Evolutionary conservation across 2,113 vertebrate genomes (phyloP).

Genomic region (Polypterus senegalus): DNA sequence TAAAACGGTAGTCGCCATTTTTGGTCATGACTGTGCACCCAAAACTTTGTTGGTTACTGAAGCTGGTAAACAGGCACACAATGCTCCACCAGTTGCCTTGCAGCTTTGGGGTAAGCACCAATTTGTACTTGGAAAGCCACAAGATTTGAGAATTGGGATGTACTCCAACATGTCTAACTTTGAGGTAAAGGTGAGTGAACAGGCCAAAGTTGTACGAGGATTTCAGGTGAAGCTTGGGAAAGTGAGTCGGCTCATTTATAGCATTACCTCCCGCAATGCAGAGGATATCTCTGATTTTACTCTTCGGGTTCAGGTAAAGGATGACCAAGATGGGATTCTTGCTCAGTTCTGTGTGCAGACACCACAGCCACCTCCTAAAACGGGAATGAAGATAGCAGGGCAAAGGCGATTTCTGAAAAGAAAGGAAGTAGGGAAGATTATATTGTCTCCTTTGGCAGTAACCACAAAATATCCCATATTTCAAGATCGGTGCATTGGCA

Average conservation of each 20-base stretch:
- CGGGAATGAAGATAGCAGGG: slow-evolving; percentile 53
- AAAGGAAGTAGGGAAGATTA: slow-evolving; percentile 84
- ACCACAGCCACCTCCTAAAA: slow-evolving; percentile 71
- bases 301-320: slow-evolving; percentile 75
- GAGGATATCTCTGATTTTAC: slow-evolving; percentile 79
- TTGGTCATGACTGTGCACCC: slow-evolving; percentile 87
- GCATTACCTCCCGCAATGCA: slow-evolving; percentile 59
- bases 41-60: slow-evolving; percentile 79
- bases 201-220: slow-evolving; percentile 64
- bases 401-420: slow-evolving; percentile 88
- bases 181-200: slow-evolving; percentile 63
- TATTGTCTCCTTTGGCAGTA: slow-evolving; percentile 72
- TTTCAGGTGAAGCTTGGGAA: slow-evolving; percentile 92
- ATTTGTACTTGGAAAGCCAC: slow-evolving; percentile 66
- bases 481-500: slow-evolving; percentile 69
- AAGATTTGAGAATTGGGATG: slow-evolving; percentile 76
- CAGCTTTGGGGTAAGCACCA: slow-evolving; percentile 96
- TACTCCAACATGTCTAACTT: slow-evolving; percentile 92
- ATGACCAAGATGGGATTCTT: slow-evolving; percentile 66
- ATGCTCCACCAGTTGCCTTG: slow-evolving; percentile 60
- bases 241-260: slow-evolving; percentile 75
- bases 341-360: slow-evolving; percentile 92
- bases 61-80: slow-evolving; percentile 57
- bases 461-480: slow-evolving; percentile 77
- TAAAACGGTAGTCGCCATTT: slow-evolving; percentile 82